phyloP scores from a whole-genome alignment of 2,113 vertebrate genomes.

The Limnothrissa miodon region DNA sequence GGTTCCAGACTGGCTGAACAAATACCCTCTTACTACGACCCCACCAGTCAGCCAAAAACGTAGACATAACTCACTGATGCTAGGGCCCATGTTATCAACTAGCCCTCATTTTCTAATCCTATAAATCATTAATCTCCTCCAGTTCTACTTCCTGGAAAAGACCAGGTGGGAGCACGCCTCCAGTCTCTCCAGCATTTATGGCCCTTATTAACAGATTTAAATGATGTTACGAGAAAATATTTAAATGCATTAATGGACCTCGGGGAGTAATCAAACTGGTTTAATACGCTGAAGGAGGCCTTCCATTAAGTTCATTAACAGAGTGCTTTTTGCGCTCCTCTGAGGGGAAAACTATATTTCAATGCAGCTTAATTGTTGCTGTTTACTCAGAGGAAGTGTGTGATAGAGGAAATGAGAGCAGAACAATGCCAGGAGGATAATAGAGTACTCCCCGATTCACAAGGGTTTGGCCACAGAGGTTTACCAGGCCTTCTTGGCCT shows the following conservation, averaged over 20 bases:
- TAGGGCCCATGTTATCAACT: conserved; percentile 22
- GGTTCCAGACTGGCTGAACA: not conserved
- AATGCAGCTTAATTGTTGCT: conserved; percentile 1
- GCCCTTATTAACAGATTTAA: conserved; percentile 58
- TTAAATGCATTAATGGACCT: conserved; percentile 49
- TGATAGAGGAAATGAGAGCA: not conserved
- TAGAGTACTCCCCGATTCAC: not conserved
- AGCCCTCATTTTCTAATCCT: conserved; percentile 53
- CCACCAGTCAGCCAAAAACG: not conserved
- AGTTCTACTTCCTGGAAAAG: conserved; percentile 54
- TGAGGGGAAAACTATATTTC: not conserved
- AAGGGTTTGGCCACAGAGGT: not conserved
- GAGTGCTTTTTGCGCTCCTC: not conserved
- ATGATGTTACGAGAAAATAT: conserved; percentile 62
- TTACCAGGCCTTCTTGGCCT: not conserved
- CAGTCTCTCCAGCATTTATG: conserved; percentile 47
- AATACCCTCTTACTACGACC: not conserved
- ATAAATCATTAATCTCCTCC: conserved; percentile 56
- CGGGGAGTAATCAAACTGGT: conserved; percentile 56
- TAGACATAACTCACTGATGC: not conserved
- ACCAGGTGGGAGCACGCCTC: conserved; percentile 46
- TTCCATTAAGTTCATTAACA: conserved; percentile 51
- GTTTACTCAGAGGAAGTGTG: not conserved
- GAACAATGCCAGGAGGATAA: conserved; percentile 3
- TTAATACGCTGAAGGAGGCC: conserved; percentile 53